Evolutionary conservation across 2,797 vertebrate genomes (phyloP), one percentile per base, ranked within the genome.

Genomic region (Lerista edwardsae): DNA sequence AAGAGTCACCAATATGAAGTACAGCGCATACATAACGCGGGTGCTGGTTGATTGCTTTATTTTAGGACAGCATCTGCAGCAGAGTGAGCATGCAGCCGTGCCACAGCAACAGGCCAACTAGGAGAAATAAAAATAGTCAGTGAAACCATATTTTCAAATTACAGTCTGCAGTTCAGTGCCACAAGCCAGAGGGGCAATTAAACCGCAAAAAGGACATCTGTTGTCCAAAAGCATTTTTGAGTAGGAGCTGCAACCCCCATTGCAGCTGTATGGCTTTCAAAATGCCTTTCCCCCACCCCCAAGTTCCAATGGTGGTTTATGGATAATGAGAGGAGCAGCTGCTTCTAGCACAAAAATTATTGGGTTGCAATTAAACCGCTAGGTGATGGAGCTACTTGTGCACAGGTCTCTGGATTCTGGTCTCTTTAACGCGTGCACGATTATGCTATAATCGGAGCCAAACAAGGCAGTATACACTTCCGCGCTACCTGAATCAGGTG

Each of bases 61-160:
- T 95, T 97, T 98, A 47, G 98, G 98, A 92, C 98, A 99, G 93
- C 98, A 99, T 86, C 94, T 95, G 61, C 98, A 99, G 96, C 99
- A 99, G 80, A 98, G 96, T 0, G 97, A 96, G 89, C 99, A 99
- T 77, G 97, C 97, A 0, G 97, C 98, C 14, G 97, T 92, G 68
- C 99, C 98, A 0, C 98, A 99, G 94, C 98, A 99, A 94, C 98
- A 99, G 91, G 98, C 98, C 97, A 99, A 85, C 99, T 99, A 89
- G 27, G 94, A 90, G 82, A 57, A 27, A 44, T 11, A 77, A 89
- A 47, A 88, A 12, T 82, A 31, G 80, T 61, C 44, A 51, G 12
- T 0, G 1, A 19, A 2, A 55, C 39, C 64, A 69, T 17, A 34
- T 65, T 90, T 85, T 59, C 27, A 86, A 90, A 61, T 17, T 44